Evolutionary conservation across 2,888 invertebrate genomes (phyloP), one percentile per base, ranked within the genome.

Genomic region (Tenthredo distinguenda): DNA sequence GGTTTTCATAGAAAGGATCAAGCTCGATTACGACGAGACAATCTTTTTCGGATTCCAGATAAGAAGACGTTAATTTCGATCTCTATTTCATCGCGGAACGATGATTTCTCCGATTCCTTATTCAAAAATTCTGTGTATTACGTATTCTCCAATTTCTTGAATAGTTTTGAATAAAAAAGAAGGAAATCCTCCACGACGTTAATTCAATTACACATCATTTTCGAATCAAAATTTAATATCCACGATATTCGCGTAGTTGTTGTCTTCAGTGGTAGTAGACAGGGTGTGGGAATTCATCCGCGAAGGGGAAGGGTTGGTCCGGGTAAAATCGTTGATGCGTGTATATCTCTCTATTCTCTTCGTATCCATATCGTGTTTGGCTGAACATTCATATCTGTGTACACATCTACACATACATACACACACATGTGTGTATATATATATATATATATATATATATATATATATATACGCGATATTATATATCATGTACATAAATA

Each of bases 321-420:
- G 62, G 62, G 12, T 10, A 62, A 26, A 62, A 62, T 26, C 62
- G 26, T 62, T 62, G 26, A 26, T 26, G 62, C 26, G 26, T 62
- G 26, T 26, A 62, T 62, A 62, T 62, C 21, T 26, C 21, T 62
- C 21, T 26, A 21, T 62, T 26, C 26, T 62, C 21, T 62, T 62
- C 12, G 62, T 62, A 62, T 62, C 62, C 62, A 62, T 62, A 62
- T 62, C 62, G 62, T 62, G 62, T 62, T 62, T 62, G 62, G 12
- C 0, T 62, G 62, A 62, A 62, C 62, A 62, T 62, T 26, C 26
- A 62, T 62, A 58, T n/a, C 21, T 21, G n/a, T n/a, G 18, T 58
- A n/a, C 71, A 12, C 18, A 68, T 31, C 6, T 9, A n/a, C 9
- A 21, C 68, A 4, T 15, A 34, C n/a, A 31, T 3, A 37, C 6